A percentile compares a stretch with the other conserved stretches of the same genome.
Evolutionary conservation across 37 sponge, comb jelly and placozoan species (phyloP).

Genomic region (Crambe crambe): DNA sequence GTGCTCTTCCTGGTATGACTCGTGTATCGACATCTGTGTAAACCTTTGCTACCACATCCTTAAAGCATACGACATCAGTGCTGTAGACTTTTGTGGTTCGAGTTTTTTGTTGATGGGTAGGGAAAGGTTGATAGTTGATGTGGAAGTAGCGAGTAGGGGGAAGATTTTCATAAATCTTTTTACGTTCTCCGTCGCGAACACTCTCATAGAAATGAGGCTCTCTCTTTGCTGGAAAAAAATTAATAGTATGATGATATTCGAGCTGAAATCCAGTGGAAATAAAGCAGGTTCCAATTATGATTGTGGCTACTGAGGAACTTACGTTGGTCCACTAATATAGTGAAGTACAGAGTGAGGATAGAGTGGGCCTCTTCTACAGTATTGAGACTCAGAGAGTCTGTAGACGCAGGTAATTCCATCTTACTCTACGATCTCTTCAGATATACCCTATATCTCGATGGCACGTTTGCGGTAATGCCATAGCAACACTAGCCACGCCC

Average conservation of each 20-base stretch:
- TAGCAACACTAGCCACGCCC: background rate
- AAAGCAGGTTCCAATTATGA: background rate
- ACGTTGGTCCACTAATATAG: slow-evolving; percentile 24
- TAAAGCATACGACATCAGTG: slow-evolving; percentile 86
- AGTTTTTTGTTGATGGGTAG: slow-evolving; percentile 10
- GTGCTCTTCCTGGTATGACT: slow-evolving; percentile 15
- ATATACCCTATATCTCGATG: background rate
- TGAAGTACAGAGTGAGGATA: slow-evolving; percentile 10
- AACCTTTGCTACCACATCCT: slow-evolving; percentile 78
- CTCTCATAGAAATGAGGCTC: slow-evolving; percentile 38
- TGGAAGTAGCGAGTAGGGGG: slow-evolving; percentile 73
- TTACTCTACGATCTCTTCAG: background rate
- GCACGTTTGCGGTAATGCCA: no score
- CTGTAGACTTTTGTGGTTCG: slow-evolving; percentile 12
- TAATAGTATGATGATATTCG: no score
- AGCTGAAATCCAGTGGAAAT: no score
- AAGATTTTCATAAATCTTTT: slow-evolving; percentile 69
- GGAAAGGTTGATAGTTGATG: slow-evolving; percentile 79
- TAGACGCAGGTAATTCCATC: no score
- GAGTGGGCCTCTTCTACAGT: no score
- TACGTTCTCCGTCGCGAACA: slow-evolving; percentile 51
- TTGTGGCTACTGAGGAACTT: background rate
- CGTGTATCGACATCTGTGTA: slow-evolving; percentile 78
- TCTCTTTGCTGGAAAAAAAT: slow-evolving; percentile 32
- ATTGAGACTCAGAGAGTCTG: no score